Percentiles rank a stretch among this genome's conserved stretches.
Evolutionary conservation across 1,140 invertebrate genomes (phyloP).

Genomic region (Cryptotermes secundus): DNA sequence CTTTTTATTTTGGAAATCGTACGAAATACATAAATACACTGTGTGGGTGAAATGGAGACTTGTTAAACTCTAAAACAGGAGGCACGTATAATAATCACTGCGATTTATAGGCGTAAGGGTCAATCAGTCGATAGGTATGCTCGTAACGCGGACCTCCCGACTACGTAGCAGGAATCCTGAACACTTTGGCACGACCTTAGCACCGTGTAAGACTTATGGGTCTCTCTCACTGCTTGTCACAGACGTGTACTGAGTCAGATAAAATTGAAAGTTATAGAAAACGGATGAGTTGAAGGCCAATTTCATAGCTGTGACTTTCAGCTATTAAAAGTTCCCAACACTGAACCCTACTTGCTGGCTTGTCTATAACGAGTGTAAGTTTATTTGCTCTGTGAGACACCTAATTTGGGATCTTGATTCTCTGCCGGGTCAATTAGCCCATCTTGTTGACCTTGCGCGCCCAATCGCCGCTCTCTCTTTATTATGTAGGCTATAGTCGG

Average conservation of each 20-base stretch:
- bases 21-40: too few species aligned
- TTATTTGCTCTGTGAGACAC: conserved; percentile 12
- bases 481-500: neutral
- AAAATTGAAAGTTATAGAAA: too few species aligned
- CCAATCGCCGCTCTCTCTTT: neutral
- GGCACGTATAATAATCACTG: too few species aligned
- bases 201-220: too few species aligned
- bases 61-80: too few species aligned
- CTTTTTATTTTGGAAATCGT: too few species aligned
- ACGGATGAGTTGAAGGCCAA: neutral
- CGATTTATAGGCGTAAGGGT: too few species aligned
- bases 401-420: conserved; percentile 19
- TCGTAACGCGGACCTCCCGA: too few species aligned
- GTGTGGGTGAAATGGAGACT: too few species aligned
- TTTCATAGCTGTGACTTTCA: neutral
- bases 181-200: neutral
- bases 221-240: too few species aligned
- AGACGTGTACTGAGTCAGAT: too few species aligned
- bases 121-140: too few species aligned
- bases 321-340: neutral
- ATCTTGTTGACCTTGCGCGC: conserved; percentile 8
- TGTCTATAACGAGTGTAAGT: neutral
- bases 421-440: conserved; percentile 1
- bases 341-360: conserved; percentile 16
- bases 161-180: neutral